Percentiles rank a stretch among this genome's conserved stretches.
phyloP scores from a whole-genome alignment of 2,888 invertebrate species.

The Erebia ligea region DNA sequence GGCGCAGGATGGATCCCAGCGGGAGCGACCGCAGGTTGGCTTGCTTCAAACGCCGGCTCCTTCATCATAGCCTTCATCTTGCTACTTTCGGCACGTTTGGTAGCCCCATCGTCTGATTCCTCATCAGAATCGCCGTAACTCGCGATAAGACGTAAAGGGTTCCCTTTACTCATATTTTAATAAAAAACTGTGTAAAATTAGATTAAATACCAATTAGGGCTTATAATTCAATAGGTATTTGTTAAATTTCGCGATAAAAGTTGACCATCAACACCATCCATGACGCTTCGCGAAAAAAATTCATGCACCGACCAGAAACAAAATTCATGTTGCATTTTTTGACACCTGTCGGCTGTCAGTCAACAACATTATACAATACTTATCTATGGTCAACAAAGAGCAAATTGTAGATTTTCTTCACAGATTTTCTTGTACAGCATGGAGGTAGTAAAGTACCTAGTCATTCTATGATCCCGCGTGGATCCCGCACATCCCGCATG shows the following conservation, averaged over 20 bases:
- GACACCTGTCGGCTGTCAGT: background rate
- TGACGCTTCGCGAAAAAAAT: constrained; percentile 7
- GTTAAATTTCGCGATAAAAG: background rate
- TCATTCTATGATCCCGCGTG: too few relatives aligned
- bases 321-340: too few relatives aligned
- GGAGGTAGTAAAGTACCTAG: too few relatives aligned
- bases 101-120: constrained; percentile 58
- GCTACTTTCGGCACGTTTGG: constrained; percentile 32
- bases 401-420: too few relatives aligned
- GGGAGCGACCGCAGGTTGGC: constrained; percentile 31
- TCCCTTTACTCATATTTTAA: constrained; percentile 68
- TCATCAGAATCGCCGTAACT: constrained; percentile 75
- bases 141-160: constrained; percentile 67
- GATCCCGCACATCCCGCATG: too few relatives aligned
- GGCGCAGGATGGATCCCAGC: constrained; percentile 69
- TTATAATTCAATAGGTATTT: background rate
- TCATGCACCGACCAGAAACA: too few relatives aligned
- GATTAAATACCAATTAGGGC: background rate
- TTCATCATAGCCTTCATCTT: constrained; percentile 20
- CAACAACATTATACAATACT: too few relatives aligned
- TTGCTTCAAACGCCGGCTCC: constrained; percentile 35
- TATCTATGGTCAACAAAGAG: too few relatives aligned
- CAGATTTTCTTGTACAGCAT: too few relatives aligned
- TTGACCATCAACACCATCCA: background rate
- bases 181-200: background rate